phyloP scores from a whole-genome alignment of 2,113 vertebrate genomes.

The Apistogramma diplotaenia region DNA sequence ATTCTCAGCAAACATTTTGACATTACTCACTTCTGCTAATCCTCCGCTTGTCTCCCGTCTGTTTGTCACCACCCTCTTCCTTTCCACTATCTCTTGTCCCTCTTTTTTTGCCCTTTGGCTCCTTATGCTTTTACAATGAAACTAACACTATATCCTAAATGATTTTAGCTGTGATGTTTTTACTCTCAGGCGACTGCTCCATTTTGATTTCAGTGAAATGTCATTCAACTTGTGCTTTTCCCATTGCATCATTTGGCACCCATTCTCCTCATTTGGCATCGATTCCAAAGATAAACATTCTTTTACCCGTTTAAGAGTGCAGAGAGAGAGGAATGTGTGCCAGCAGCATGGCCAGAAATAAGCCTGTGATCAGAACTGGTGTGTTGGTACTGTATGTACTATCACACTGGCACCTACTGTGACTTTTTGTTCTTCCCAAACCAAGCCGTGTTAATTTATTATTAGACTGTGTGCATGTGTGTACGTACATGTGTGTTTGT shows the following conservation, averaged over 20 bases:
- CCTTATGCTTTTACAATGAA: neutral
- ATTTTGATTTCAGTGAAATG: neutral
- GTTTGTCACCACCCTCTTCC: neutral
- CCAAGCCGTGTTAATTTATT: slow-evolving; percentile 51
- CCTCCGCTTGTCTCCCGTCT: neutral
- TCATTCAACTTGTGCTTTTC: slow-evolving; percentile 20
- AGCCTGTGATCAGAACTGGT: slow-evolving; percentile 7
- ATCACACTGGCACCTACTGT: slow-evolving; percentile 18
- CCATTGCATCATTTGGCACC: slow-evolving; percentile 24
- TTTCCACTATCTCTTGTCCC: neutral
- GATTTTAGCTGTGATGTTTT: neutral
- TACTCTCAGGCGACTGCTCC: neutral
- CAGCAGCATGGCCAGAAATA: slow-evolving; percentile 48
- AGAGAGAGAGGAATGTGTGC: neutral
- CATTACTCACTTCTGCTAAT: neutral
- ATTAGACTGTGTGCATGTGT: slow-evolving; percentile 45
- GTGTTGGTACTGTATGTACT: slow-evolving; percentile 30
- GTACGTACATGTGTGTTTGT: slow-evolving; percentile 27
- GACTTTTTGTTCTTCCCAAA: slow-evolving; percentile 55
- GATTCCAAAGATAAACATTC: slow-evolving; percentile 37
- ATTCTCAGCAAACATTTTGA: slow-evolving; percentile 2
- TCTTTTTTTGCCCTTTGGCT: neutral
- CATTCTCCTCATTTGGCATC: slow-evolving; percentile 28
- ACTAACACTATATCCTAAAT: neutral
- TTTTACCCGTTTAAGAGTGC: slow-evolving; percentile 45